Evolutionary conservation across 1,140 invertebrate genomes (phyloP), one percentile per base, ranked within the genome.

Genomic region (Acromyrmex charruanus): DNA sequence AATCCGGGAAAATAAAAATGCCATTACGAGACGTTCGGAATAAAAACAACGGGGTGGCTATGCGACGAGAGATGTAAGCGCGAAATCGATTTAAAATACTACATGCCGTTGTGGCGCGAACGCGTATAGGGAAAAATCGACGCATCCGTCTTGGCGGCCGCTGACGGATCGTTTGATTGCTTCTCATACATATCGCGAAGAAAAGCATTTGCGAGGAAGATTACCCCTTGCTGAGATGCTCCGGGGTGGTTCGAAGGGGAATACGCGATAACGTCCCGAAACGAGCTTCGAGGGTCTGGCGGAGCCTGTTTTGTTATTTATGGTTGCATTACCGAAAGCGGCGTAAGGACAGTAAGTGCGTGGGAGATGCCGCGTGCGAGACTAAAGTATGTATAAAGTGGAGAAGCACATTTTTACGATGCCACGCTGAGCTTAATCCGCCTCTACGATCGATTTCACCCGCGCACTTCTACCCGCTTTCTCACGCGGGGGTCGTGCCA

Each of bases 321-420:
- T 91, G 89, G 90, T 91, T 91, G 90, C 89, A 91, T 91, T 91
- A 91, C 90, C 87, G 87, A 89, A 89, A 79, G 69, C 89, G 87
- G 58, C 39, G 84, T 85, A 89, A 85, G 87, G 72, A 90, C 90
- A 90, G 79, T 65, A 86, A 89, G 77, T 89, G 90, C 89, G 90
- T 91, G 89, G 80, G 90, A 91, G 89, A 87, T 77, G 80, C 85
- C 90, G 85, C 80, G 89, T 91, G 90, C 85, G 55, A 39, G 85
- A 39, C 75, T 91, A 89, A 91, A 91, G 87, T 89, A 91, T 87
- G 89, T 91, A 91, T 89, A 91, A 91, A 91, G 87, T 82, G 85
- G 89, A 66, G 86, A 75, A 86, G 89, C 72, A 68, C 86, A 90
- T 90, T 90, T 90, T 90, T 90, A 90, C 86, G 86, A 80, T 68